A percentile compares a stretch with the other conserved stretches of the same genome.
These are phyloP conservation scores for Strix aluco DNA, from an alignment of 2,113 vertebrate species.

Conservation along the genomic window DNA sequence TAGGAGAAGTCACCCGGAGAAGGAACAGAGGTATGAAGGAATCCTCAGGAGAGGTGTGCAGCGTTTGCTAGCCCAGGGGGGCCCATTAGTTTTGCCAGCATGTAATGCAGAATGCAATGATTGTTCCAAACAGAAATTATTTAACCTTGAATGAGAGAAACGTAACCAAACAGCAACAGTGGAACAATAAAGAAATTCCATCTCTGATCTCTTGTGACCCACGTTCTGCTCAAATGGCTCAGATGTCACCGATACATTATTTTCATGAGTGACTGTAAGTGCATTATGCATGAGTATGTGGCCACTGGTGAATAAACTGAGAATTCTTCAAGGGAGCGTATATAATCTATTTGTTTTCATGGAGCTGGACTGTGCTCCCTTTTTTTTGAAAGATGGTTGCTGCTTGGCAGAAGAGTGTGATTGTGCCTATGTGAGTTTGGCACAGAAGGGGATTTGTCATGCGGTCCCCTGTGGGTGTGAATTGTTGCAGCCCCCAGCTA, in stretches of 20 bases:
- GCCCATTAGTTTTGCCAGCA: neutral
- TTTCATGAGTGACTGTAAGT: neutral
- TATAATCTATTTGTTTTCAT: neutral
- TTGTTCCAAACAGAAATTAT: constrained; percentile 28
- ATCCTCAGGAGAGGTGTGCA: neutral
- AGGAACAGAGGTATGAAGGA: neutral
- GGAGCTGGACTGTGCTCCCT: neutral
- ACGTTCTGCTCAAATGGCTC: neutral
- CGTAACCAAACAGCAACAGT: neutral
- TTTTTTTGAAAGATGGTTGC: neutral
- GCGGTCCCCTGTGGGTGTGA: neutral
- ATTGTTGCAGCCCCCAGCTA: neutral
- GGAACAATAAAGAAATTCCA: constrained; percentile 34
- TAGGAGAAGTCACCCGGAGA: neutral
- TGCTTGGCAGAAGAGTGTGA: neutral
- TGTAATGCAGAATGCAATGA: constrained; percentile 3
- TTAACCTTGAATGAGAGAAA: constrained; percentile 58
- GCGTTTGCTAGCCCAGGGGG: neutral
- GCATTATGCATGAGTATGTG: constrained; percentile 38
- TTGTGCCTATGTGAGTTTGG: neutral
- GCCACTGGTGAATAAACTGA: neutral
- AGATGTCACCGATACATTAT: neutral
- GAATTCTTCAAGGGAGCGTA: neutral
- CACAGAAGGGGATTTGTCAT: neutral
- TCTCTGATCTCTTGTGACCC: constrained; percentile 10